Evolutionary conservation across 2,113 vertebrate species (phyloP), one percentile per base, ranked within the genome.

Genomic region (Passer domesticus): DNA sequence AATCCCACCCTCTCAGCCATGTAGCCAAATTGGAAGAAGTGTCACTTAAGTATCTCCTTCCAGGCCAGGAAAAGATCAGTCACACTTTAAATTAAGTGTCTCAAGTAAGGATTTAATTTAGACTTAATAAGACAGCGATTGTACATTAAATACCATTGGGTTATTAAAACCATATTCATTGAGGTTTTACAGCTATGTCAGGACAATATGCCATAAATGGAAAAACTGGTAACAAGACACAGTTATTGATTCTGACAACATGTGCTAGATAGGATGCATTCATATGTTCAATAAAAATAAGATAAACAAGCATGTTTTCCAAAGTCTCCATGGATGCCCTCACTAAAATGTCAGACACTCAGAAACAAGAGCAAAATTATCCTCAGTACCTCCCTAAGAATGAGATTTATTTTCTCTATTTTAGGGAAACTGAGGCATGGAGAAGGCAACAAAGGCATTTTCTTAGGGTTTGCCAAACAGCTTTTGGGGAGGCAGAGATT

Each of bases 101-200:
- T 97, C 70, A 83, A 97, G 90, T 83, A 97, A 97, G 96, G 97
- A 97, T 97, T 98, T 98, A 97, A 97, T 98, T 97, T 98, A 96
- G 96, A 96, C 84, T 92, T 96, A 98, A 97, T 97, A 97, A 97
- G 97, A 97, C 97, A 97, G 94, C 58, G 91, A 98, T 97, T 98
- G 91, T 96, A 98, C 82, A 21, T 96, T 98, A 98, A 98, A 98
- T 97, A 94, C 93, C 95, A 95, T 94, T 95, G 89, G 83, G 90
- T 97, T 98, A 98, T 98, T 97, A 97, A 97, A 98, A 97, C 91
- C 97, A 97, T 97, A 98, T 97, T 98, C 97, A 96, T 95, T 97
- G 97, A 98, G 97, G 95, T 97, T 98, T 97, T 98, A 97, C 97
- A 98, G 97, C 95, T 96, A 96, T 96, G 96, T 97, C 96, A 97